Percentiles rank a stretch among this genome's conserved stretches.
Evolutionary conservation across 2,113 vertebrate genomes (phyloP).

Genomic region (Poeciliopsis prolifica): DNA sequence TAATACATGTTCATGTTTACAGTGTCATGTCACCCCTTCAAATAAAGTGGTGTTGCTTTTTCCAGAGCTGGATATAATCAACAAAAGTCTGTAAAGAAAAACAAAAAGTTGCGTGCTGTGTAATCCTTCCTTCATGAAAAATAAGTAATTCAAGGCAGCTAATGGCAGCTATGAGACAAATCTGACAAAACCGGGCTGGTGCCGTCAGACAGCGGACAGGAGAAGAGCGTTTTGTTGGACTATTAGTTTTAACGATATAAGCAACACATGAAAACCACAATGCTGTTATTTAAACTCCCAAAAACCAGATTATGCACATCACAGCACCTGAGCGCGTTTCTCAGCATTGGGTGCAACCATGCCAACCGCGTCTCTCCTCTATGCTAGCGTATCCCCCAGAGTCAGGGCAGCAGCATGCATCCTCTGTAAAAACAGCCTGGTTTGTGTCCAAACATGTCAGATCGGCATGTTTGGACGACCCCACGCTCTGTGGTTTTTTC

Average conservation of each 20-base stretch:
- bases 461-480: constrained; percentile 7
- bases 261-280: constrained; percentile 45
- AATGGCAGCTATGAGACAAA: no score
- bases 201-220: not conserved
- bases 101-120: no score
- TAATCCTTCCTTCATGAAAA: no score
- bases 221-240: not conserved
- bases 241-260: constrained; percentile 38
- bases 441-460: constrained; percentile 30
- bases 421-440: constrained; percentile 3
- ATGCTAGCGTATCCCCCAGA: not conserved
- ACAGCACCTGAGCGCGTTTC: constrained; percentile 42
- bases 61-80: no score
- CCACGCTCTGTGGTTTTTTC: constrained; percentile 19
- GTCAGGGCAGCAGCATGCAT: constrained; percentile 7
- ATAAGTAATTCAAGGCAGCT: no score
- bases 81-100: no score
- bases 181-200: no score
- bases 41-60: no score
- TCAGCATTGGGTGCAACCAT: constrained; percentile 59
- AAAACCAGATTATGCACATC: constrained; percentile 35
- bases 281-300: constrained; percentile 49
- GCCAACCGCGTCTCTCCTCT: constrained; percentile 32
- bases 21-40: no score
- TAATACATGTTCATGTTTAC: no score